Evolutionary conservation across 2,888 invertebrate species (phyloP).

Genomic region (Idaea dimidiata): DNA sequence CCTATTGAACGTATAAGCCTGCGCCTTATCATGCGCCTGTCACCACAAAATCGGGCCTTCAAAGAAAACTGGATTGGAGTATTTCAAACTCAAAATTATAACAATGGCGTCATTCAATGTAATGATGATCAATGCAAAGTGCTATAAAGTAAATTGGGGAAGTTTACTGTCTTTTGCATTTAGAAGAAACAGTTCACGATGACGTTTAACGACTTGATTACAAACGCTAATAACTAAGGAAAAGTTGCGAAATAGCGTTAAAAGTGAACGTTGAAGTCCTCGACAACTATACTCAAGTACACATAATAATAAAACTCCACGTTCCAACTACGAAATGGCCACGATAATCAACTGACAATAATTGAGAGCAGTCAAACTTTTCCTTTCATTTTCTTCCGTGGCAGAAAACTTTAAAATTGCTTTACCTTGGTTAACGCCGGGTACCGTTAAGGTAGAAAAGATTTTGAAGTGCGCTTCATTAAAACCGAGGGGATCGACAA

Average conservation of each 20-base stretch:
- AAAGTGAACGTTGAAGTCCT: slow-evolving; percentile 12
- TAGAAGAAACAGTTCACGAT: not conserved
- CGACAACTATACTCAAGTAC: slow-evolving; percentile 28
- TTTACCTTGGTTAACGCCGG: slow-evolving; percentile 53
- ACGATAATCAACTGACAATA: slow-evolving; percentile 59
- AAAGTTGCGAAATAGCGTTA: slow-evolving; percentile 4
- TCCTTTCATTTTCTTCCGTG: slow-evolving; percentile 50
- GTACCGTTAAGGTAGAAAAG: slow-evolving; percentile 53
- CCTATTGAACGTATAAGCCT: no score
- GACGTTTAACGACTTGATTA: slow-evolving; percentile 6
- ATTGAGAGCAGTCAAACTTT: slow-evolving; percentile 60
- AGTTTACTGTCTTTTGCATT: slow-evolving; percentile 8
- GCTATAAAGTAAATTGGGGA: not conserved
- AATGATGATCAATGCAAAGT: not conserved
- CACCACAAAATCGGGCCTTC: no score
- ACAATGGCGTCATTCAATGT: not conserved
- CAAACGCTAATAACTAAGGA: slow-evolving; percentile 1
- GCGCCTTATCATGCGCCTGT: no score
- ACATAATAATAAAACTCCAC: slow-evolving; percentile 33
- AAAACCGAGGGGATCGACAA: slow-evolving; percentile 62
- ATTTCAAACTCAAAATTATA: not conserved
- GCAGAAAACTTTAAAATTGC: slow-evolving; percentile 60
- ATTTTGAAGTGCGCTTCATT: slow-evolving; percentile 70
- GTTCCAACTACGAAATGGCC: slow-evolving; percentile 34
- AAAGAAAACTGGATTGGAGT: no score